Percentiles rank a stretch among this genome's conserved stretches.
Evolutionary conservation across 1,140 invertebrate species (phyloP).

Genomic region (Heterodera schachtii): DNA sequence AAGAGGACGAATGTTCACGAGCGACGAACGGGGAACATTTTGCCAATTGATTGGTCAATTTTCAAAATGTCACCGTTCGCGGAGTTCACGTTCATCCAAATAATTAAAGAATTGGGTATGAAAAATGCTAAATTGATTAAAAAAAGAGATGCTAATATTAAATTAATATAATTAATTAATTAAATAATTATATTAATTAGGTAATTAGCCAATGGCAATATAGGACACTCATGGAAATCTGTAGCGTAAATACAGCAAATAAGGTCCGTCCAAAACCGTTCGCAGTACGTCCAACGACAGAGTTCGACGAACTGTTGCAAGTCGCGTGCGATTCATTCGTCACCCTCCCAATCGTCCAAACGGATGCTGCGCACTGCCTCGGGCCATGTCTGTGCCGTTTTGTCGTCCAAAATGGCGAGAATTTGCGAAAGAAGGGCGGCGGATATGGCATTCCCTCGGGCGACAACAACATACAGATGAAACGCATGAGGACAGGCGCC

Average conservation of each 20-base stretch:
- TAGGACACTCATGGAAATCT: constrained; percentile 86
- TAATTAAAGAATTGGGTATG: constrained; percentile 69
- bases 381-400: not conserved
- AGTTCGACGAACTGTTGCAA: constrained; percentile 78
- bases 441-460: constrained; percentile 8
- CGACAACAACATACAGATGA: constrained; percentile 35
- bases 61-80: constrained; percentile 34
- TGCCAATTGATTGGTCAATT: not conserved
- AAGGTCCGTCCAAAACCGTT: constrained; percentile 86
- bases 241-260: constrained; percentile 87
- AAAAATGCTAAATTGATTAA: too few species aligned
- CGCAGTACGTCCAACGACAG: constrained; percentile 89
- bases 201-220: constrained; percentile 79
- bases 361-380: constrained; percentile 24
- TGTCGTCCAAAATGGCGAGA: not conserved
- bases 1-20: constrained; percentile 8
- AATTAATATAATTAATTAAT: constrained; percentile 45
- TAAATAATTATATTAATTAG: constrained; percentile 15
- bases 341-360: constrained; percentile 50
- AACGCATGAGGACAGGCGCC: constrained; percentile 39
- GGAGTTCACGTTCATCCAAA: constrained; percentile 64
- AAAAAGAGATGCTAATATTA: too few species aligned
- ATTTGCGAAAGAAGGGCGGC: not conserved
- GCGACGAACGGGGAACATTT: constrained; percentile 37
- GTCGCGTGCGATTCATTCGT: constrained; percentile 52